A percentile compares a stretch with the other conserved stretches of the same genome.
These are phyloP conservation scores for Yponomeuta sedellus DNA, from an alignment of 2,888 invertebrate species.

Conservation along the genomic window DNA sequence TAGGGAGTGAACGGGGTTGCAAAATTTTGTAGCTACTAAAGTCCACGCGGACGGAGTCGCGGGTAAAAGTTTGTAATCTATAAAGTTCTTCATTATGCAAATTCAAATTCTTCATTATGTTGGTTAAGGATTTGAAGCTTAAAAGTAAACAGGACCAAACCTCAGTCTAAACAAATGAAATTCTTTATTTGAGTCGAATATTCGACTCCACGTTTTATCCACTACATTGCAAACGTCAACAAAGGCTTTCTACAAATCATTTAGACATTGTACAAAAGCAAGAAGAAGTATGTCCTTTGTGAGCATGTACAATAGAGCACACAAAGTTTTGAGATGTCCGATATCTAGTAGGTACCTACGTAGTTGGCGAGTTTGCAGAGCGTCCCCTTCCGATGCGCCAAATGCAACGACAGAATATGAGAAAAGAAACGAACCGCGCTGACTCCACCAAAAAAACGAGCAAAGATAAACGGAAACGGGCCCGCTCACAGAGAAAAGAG, in stretches of 20 bases:
- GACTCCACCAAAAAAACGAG: constrained; percentile 58
- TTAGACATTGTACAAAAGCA: background rate
- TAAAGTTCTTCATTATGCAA: no score
- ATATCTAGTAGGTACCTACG: constrained; percentile 16
- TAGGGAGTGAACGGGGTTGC: no score
- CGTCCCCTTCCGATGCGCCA: constrained; percentile 43
- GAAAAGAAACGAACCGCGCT: constrained; percentile 60
- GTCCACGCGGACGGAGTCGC: no score
- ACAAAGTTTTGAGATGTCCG: constrained; percentile 19
- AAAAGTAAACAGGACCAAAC: no score
- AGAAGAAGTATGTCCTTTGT: constrained; percentile 15
- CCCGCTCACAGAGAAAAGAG: constrained; percentile 66
- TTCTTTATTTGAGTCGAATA: no score
- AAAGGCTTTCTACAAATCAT: background rate
- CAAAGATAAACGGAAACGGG: constrained; percentile 71
- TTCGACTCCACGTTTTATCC: background rate
- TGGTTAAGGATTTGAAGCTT: no score
- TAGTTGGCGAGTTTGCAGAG: constrained; percentile 13
- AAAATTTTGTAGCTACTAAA: no score
- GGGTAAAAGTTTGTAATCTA: no score
- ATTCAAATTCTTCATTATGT: no score
- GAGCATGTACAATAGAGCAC: constrained; percentile 16
- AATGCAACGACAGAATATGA: constrained; percentile 58
- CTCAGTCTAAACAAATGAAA: no score
- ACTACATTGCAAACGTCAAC: background rate